phyloP scores from a whole-genome alignment of 1,140 invertebrate species.

The Probaryconus sp. region DNA sequence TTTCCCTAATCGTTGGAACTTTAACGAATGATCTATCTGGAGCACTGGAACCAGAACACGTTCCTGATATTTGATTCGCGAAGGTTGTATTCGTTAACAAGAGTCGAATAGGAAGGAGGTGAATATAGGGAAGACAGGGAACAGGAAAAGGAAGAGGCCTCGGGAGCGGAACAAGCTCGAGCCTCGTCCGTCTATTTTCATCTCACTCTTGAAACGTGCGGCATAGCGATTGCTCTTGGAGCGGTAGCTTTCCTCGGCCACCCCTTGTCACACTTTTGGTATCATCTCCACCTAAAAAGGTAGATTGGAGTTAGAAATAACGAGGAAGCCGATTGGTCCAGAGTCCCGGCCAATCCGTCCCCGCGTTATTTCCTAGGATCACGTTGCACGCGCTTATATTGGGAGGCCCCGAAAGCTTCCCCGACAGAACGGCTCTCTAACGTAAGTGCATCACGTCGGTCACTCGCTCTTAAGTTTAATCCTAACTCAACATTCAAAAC shows the following conservation, averaged over 20 bases:
- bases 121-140: too few relatives aligned
- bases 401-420: constrained; percentile 81
- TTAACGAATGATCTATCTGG: too few relatives aligned
- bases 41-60: too few relatives aligned
- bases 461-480: constrained; percentile 24
- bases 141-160: constrained; percentile 18
- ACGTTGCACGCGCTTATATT: constrained; percentile 93
- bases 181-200: constrained; percentile 71
- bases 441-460: constrained; percentile 84
- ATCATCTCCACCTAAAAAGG: constrained; percentile 79
- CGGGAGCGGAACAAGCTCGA: constrained; percentile 15
- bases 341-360: constrained; percentile 73
- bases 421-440: constrained; percentile 95
- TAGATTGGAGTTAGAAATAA: constrained; percentile 78
- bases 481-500: neutral
- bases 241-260: constrained; percentile 70
- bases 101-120: too few relatives aligned
- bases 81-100: too few relatives aligned
- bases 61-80: too few relatives aligned
- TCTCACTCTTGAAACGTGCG: constrained; percentile 68
- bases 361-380: constrained; percentile 82
- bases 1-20: too few relatives aligned
- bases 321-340: constrained; percentile 76
- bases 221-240: constrained; percentile 61
- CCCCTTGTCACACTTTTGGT: constrained; percentile 74